Evolutionary conservation across 2,113 vertebrate genomes (phyloP).

Genomic region (Nannospalax galili): DNA sequence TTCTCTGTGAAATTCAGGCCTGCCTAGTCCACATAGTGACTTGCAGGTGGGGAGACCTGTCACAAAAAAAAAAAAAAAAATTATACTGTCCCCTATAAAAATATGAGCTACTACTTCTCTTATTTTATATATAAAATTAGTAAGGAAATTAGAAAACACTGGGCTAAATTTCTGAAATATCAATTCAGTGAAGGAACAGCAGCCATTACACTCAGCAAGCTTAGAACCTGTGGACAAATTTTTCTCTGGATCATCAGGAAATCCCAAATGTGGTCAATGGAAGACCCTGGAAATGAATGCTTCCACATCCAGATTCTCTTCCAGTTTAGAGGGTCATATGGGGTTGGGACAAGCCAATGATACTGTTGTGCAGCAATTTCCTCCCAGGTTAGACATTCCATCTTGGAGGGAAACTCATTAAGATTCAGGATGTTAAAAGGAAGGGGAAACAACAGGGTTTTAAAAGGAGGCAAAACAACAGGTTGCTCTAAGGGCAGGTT

Average conservation of each 20-base stretch:
- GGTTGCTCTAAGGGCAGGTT: too few relatives aligned
- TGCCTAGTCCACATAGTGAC: too few relatives aligned
- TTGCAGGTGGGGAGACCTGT: too few relatives aligned
- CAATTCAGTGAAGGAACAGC: constrained; percentile 66
- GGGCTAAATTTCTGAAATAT: constrained; percentile 53
- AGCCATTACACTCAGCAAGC: neutral
- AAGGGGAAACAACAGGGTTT: too few relatives aligned
- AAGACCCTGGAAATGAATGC: neutral
- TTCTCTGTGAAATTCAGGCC: too few relatives aligned
- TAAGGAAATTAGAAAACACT: constrained; percentile 36
- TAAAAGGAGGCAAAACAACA: too few relatives aligned
- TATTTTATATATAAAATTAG: constrained; percentile 40
- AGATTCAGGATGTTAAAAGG: too few relatives aligned
- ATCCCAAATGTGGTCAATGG: neutral
- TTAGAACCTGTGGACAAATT: neutral
- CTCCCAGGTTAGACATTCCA: too few relatives aligned
- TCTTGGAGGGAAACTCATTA: too few relatives aligned
- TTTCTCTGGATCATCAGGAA: constrained; percentile 5
- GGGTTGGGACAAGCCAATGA: neutral
- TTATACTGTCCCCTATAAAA: neutral
- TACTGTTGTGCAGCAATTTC: too few relatives aligned
- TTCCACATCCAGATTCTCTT: neutral
- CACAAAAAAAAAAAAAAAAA: neutral
- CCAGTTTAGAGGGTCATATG: neutral
- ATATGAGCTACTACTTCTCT: neutral